These are phyloP conservation scores for Carposina sasakii DNA, from an alignment of 1,140 invertebrate genomes.

Conservation along the genomic window DNA sequence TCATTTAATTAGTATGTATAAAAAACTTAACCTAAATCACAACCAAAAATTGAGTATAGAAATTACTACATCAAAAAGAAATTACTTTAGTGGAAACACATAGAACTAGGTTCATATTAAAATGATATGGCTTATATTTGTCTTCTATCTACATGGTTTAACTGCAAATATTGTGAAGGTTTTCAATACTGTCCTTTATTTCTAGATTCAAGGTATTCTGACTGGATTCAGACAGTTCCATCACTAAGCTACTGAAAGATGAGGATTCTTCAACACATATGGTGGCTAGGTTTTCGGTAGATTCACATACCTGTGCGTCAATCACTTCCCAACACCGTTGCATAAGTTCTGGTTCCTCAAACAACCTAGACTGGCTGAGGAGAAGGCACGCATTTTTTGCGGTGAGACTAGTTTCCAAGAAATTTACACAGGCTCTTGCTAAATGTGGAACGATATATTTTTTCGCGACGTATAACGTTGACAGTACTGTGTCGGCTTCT, in stretches of 20 bases:
- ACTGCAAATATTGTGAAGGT: slow-evolving; percentile 39
- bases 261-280: slow-evolving; percentile 56
- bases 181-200: slow-evolving; percentile 50
- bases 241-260: slow-evolving; percentile 58
- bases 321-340: slow-evolving; percentile 96
- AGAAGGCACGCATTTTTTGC: slow-evolving; percentile 94
- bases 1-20: too few species aligned
- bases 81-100: too few species aligned
- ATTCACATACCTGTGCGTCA: slow-evolving; percentile 85
- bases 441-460: slow-evolving; percentile 95
- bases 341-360: slow-evolving; percentile 95
- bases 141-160: slow-evolving; percentile 12
- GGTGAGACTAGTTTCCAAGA: slow-evolving; percentile 92
- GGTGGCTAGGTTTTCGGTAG: slow-evolving; percentile 55
- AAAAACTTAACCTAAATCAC: slow-evolving; percentile 51
- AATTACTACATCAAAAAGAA: too few species aligned
- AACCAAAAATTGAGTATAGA: slow-evolving; percentile 50
- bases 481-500: slow-evolving; percentile 91
- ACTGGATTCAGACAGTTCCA: slow-evolving; percentile 59
- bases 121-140: too few species aligned
- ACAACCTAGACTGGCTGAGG: slow-evolving; percentile 90
- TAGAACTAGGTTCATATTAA: too few species aligned
- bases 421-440: slow-evolving; percentile 91
- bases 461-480: slow-evolving; percentile 92
- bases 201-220: slow-evolving; percentile 55